A percentile compares a stretch with the other conserved stretches of the same genome.
Conservation (phyloP, 1,140 invertebrate species). For the Eufriesea mexicana region DNA sequence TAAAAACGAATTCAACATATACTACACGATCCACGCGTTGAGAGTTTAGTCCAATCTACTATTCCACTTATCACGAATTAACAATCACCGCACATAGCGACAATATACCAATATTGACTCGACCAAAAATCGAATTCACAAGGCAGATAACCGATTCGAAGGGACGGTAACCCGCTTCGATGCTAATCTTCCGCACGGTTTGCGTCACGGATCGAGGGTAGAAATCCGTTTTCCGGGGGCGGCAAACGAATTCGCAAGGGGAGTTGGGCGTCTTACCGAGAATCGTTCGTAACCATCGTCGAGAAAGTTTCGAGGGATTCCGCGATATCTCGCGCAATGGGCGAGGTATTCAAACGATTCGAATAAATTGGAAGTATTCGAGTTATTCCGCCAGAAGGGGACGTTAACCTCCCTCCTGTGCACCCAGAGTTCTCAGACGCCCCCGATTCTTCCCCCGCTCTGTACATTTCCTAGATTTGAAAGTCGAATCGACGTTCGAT, state of each 20-base stretch:
- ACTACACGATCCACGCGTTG: too few species aligned
- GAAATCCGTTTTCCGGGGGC: slow-evolving; percentile 3
- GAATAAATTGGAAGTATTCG: slow-evolving; percentile 36
- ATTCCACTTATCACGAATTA: background rate
- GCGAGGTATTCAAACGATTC: slow-evolving; percentile 31
- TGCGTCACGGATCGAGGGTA: background rate
- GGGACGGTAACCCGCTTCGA: background rate
- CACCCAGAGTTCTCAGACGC: background rate
- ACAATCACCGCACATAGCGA: background rate
- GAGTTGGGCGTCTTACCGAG: background rate
- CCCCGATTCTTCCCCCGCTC: background rate
- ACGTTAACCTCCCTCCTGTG: background rate
- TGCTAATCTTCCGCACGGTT: background rate
- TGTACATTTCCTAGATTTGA: slow-evolving; percentile 11
- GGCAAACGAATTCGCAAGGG: slow-evolving; percentile 15
- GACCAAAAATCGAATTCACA: slow-evolving; percentile 1
- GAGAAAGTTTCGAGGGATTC: slow-evolving; percentile 4
- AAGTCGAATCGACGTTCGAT: slow-evolving; percentile 26
- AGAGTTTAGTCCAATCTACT: too few species aligned
- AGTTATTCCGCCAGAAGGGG: background rate
- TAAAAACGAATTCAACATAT: too few species aligned
- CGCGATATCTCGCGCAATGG: slow-evolving; percentile 6
- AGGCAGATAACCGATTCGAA: background rate
- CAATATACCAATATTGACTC: background rate
- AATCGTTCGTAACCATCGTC: background rate